Base-by-base conservation (phyloP, 2,113 vertebrate genomes). In the Accipiter virgatus region DNA sequence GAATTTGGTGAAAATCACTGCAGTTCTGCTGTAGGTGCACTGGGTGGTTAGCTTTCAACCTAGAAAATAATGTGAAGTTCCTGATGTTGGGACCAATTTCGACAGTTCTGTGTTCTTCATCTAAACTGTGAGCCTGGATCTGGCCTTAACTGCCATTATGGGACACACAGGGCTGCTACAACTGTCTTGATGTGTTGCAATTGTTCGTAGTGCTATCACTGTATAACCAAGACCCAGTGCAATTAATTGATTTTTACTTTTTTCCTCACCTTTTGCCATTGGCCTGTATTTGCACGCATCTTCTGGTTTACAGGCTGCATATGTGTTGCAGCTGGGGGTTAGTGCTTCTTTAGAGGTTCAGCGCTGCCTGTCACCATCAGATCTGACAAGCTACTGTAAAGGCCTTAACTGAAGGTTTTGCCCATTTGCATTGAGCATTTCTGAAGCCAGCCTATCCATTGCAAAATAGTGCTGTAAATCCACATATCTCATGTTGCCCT, bases 371-470 rank as follows among this genome's bases (percentile, higher is more conserved):
- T 25, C 10, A 22, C 36, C 7, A 0, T 16, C 12, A 18, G 45
- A 90, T 81, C 79, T 52, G 71, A 81, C 84, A 22, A 81, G 52
- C 55, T 75, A 71, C 75, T 90, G 32, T 71, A 83, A 96, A 82
- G 67, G 81, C 94, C 95, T 97, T 94, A 90, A 86, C 23, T 67
- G 80, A 82, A 55, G 56, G 73, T 40, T 90, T 81, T 79, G 11
- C 40, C 79, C 7, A 1, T 86, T 56, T 79, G 42, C 61, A 20
- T 16, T 25, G n/a, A 71, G 86, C 17, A 10, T 67, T 94, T 53
- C 84, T 84, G 38, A 56, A 77, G 75, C 47, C 43, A 59, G 58
- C 45, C 56, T 70, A 5, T 21, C 34, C 22, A 1, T 87, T 88
- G n/a, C 74, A 63, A 67, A 79, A 66, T 10, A 75, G 34, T 29